Evolutionary conservation across 2,797 vertebrate species (phyloP), one percentile per base, ranked within the genome.

Genomic region (Channa striata): DNA sequence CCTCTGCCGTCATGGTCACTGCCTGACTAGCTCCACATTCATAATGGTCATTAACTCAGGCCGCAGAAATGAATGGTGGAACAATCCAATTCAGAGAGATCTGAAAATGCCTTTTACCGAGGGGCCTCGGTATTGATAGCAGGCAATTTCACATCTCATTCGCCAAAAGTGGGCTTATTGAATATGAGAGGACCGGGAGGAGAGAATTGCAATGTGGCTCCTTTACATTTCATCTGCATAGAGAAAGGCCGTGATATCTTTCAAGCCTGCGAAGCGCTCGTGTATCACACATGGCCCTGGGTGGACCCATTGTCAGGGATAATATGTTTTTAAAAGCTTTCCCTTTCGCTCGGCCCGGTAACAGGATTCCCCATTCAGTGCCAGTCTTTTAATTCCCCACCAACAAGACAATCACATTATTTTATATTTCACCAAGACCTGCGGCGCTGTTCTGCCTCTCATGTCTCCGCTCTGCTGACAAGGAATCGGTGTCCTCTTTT

Each of bases 91-190:
- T 91, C 85, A 50, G 59, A 74, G 73, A 82, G 76, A 80, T 88
- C 68, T 79, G 82, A 87, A 89, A 92, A 90, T 81, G 68, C 75
- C 86, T 92, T 87, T 91, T 79, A 85, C 82, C 80, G 68, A 70
- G 85, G 81, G 80, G 82, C 73, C 77, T 65, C 65, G 68, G n/a
- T 78, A 84, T 84, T 85, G 87, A 91, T 90, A 87, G 87, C 63
- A 81, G 84, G 66, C 83, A 91, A 93, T 94, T 93, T 92, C 90
- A 90, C 87, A 89, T 89, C 86, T 90, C 89, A 91, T 92, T 93
- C 85, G 63, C 82, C 82, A 86, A 84, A 87, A 87, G 78, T 87
- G 60, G 62, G 68, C 80, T 92, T 87, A 93, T 91, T 92, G 89
- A 93, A 93, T 88, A 87, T 84, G 80, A 87, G 87, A 59, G 77